A percentile compares a stretch with the other conserved stretches of the same genome.
Evolutionary conservation across 92 coral and sea anemone species (phyloP).

Genomic region (Virgularia gustaviana): DNA sequence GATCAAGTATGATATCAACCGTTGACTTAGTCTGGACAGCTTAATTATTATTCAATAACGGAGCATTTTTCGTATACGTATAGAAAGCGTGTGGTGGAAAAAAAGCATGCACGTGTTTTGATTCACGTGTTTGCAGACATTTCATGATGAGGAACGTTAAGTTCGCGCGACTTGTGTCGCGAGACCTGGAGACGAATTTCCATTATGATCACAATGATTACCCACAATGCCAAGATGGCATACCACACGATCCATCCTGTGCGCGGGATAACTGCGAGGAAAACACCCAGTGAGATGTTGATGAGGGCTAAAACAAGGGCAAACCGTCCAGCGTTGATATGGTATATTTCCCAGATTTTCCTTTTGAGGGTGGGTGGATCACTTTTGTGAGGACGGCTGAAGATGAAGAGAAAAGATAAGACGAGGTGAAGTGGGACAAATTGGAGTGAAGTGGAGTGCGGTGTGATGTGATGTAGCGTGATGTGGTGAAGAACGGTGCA

Average conservation of each 20-base stretch:
- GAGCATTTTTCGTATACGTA: no score
- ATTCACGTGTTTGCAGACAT: no score
- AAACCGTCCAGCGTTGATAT: conserved; percentile 78
- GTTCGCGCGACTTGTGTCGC: neutral
- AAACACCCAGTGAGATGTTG: conserved; percentile 79
- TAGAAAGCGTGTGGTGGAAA: no score
- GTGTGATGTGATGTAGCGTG: no score
- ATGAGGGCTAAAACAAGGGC: conserved; percentile 85
- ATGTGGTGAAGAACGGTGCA: no score
- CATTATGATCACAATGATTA: conserved; percentile 61
- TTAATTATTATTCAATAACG: no score
- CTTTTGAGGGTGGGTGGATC: conserved; percentile 68
- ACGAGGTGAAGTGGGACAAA: no score
- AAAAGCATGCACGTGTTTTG: no score
- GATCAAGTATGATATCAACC: no score
- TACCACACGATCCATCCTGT: conserved; percentile 88
- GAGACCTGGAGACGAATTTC: conserved; percentile 58
- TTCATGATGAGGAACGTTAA: no score
- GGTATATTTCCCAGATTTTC: conserved; percentile 83
- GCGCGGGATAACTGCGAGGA: conserved; percentile 80
- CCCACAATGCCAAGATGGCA: conserved; percentile 57
- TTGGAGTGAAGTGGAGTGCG: no score
- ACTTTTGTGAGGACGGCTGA: conserved; percentile 92
- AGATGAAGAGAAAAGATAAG: neutral
- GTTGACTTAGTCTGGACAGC: no score